Percentiles rank a stretch among this genome's conserved stretches.
Evolutionary conservation across 2,113 vertebrate species (phyloP).

Genomic region (Helogale parvula): DNA sequence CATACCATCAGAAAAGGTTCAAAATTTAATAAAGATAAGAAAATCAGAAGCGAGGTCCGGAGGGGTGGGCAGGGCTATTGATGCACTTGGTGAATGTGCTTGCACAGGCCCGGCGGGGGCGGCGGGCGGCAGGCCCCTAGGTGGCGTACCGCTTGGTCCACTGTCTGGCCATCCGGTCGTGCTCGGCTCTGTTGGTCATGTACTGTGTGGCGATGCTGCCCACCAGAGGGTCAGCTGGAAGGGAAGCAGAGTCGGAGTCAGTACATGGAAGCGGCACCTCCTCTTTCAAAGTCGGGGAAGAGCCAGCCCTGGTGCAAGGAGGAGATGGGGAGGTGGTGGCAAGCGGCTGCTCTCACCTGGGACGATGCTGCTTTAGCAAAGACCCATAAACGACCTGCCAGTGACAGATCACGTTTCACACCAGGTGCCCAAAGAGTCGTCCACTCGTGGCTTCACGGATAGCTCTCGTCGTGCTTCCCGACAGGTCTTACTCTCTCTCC

Average conservation of each 20-base stretch:
- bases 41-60: conserved; percentile 68
- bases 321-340: neutral
- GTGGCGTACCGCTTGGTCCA: conserved; percentile 98
- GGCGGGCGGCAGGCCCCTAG: conserved; percentile 84
- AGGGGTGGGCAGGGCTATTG: conserved; percentile 86
- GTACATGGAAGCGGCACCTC: neutral
- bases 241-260: conserved; percentile 78
- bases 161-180: conserved; percentile 98
- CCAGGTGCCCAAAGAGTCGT: neutral
- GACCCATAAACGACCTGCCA: neutral
- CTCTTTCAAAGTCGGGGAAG: neutral
- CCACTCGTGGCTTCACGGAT: neutral
- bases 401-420: neutral
- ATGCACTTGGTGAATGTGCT: conserved; percentile 99
- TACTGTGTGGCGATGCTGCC: conserved; percentile 98
- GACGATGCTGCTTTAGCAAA: neutral
- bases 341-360: neutral
- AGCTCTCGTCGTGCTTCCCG: neutral
- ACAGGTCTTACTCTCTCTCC: neutral
- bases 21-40: conserved; percentile 87
- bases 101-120: conserved; percentile 90
- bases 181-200: conserved; percentile 97
- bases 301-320: neutral
- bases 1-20: conserved; percentile 89
- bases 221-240: conserved; percentile 96